phyloP scores from a whole-genome alignment of 2,797 vertebrate species.

The Coregonus ussuriensis region DNA sequence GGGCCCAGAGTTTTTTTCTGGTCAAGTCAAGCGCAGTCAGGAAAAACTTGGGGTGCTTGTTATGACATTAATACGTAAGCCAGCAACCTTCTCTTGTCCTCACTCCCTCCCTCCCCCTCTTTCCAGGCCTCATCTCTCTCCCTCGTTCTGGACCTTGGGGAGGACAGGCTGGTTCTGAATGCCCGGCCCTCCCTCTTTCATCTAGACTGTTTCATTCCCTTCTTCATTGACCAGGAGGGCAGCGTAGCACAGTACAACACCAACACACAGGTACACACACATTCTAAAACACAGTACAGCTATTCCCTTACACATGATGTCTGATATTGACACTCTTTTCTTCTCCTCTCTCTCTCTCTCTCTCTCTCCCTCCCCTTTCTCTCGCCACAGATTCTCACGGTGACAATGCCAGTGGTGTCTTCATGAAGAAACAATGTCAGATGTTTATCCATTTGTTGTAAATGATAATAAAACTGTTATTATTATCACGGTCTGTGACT shows the following conservation, averaged over 20 bases:
- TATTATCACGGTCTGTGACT: constrained; percentile 5
- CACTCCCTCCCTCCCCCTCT: neutral
- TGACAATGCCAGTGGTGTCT: constrained; percentile 33
- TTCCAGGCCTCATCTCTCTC: constrained; percentile 65
- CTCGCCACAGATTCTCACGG: constrained; percentile 18
- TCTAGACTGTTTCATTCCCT: constrained; percentile 81
- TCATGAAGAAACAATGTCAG: constrained; percentile 24
- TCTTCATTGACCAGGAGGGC: constrained; percentile 73
- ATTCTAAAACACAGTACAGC: no score
- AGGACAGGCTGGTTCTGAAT: constrained; percentile 80
- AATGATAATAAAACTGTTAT: constrained; percentile 37
- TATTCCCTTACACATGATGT: neutral
- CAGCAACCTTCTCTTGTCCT: neutral
- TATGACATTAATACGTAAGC: no score
- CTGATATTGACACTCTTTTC: neutral
- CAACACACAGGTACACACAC: constrained; percentile 74
- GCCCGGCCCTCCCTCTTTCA: constrained; percentile 78
- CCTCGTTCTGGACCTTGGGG: constrained; percentile 82
- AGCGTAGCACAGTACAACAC: constrained; percentile 83
- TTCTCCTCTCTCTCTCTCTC: neutral
- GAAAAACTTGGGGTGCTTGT: no score
- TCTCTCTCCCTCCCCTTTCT: neutral
- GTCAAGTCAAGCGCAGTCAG: no score
- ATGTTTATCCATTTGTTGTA: neutral
- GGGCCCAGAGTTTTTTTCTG: neutral